Evolutionary conservation across 2,113 vertebrate species (phyloP), one percentile per base, ranked within the genome.

Genomic region (Pantherophis guttatus): DNA sequence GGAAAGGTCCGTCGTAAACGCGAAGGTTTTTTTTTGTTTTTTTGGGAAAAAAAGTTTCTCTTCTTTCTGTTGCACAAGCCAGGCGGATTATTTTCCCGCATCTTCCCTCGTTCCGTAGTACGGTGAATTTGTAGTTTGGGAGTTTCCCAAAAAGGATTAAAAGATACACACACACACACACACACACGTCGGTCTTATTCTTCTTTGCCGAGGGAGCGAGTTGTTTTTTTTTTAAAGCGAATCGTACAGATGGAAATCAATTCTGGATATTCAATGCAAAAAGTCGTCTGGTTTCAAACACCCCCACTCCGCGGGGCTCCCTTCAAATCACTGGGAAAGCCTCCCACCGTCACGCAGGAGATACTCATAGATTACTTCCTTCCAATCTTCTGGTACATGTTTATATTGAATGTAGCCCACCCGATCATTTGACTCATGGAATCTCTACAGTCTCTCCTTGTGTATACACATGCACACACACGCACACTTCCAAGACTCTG

Each of bases 261-360:
- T 86, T 90, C 81, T 90, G 93, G 88, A 70, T 24, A 33, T 50
- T 88, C 87, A 55, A 3, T 87, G 92, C 90, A 91, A 93, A 85
- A 90, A 59, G 86, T 93, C 54, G 86, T 52, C 87, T 91, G 23
- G 23, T 23, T 50, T 11, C 29, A 57, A 59, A 91, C 58, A 58
- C 15, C 9, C 87, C 62, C 48, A 50, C 65, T 1, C 44, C 59
- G 54, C n/a, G 24, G 91, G 15, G 87, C 44, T 39, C 17, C 12
- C 57, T 48, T 24, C 53, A 17, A 24, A 21, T 29, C 53, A 87
- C 39, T 10, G 88, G 88, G 21, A 33, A 52, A 88, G 48, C 21
- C 52, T 44, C 70, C 65, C 57, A 17, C 19, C 65, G 5, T 48
- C 70, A 62, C 62, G 17, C 33, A 90, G 88, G 44, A n/a, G 87